These are phyloP conservation scores for Nyctalus aviator DNA, from an alignment of 2,797 vertebrate genomes.

Conservation along the genomic window DNA sequence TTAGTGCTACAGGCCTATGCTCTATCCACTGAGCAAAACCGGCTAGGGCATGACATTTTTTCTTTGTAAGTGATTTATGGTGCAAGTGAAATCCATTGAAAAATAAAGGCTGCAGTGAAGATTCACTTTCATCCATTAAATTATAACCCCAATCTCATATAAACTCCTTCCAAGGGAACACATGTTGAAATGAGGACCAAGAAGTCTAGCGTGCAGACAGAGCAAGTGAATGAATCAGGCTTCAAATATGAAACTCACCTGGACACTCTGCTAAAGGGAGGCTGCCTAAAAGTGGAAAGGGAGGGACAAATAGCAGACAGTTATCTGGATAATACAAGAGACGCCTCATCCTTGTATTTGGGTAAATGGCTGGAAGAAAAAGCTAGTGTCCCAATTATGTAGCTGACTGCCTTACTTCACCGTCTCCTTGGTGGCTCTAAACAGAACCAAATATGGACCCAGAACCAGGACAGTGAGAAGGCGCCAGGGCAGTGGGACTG, in stretches of 20 bases:
- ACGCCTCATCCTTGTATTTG: not conserved
- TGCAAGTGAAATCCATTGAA: not conserved
- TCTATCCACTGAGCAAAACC: no score
- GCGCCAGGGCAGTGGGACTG: rapidly evolving
- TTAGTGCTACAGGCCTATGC: no score
- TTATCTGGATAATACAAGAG: not conserved
- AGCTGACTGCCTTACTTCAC: not conserved
- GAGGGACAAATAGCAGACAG: not conserved
- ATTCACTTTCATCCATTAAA: slow-evolving; percentile 56
- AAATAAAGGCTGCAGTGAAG: not conserved
- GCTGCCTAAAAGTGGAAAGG: not conserved
- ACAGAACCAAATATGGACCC: slow-evolving; percentile 4
- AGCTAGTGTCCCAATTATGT: not conserved
- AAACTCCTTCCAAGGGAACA: not conserved
- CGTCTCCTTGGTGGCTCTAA: not conserved
- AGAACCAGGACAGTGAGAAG: rapidly evolving
- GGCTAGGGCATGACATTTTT: no score
- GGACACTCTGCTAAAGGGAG: not conserved
- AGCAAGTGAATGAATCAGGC: not conserved
- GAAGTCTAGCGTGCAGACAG: not conserved
- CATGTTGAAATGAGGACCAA: rapidly evolving
- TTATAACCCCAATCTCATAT: not conserved
- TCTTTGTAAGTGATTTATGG: not conserved
- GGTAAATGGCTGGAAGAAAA: not conserved
- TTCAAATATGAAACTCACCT: not conserved